phyloP scores from a whole-genome alignment of 2,797 vertebrate genomes.

The Danio kyathit region DNA sequence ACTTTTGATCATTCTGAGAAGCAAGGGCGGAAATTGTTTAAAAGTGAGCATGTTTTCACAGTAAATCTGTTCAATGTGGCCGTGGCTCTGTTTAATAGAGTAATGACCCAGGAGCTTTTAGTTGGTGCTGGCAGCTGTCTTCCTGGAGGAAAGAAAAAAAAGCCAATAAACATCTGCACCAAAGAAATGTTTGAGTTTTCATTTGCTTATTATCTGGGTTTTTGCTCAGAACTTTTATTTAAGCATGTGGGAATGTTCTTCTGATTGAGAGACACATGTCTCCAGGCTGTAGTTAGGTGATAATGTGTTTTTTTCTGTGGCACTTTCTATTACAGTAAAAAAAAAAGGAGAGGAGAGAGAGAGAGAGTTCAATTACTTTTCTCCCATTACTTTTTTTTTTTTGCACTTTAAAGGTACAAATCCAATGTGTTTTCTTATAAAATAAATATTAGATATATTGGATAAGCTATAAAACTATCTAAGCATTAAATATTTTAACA shows the following conservation, averaged over 20 bases:
- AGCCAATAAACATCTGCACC: conserved; percentile 65
- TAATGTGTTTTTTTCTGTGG: conserved; percentile 35
- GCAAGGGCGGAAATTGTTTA: conserved; percentile 66
- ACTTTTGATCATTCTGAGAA: conserved; percentile 73
- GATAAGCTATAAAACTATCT: background rate
- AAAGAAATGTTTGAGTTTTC: conserved; percentile 64
- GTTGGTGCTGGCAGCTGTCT: conserved; percentile 56
- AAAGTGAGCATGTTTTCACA: conserved; percentile 67
- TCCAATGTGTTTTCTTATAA: background rate
- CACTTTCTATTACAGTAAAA: background rate
- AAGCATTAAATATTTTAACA: background rate
- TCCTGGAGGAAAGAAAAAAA: conserved; percentile 43
- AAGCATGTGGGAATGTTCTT: conserved; percentile 27
- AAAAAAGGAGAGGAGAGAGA: background rate
- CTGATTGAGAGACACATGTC: conserved; percentile 16
- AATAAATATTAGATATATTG: background rate
- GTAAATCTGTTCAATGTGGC: conserved; percentile 70
- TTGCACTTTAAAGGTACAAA: background rate
- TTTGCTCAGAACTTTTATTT: conserved; percentile 43
- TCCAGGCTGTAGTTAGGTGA: conserved; percentile 20
- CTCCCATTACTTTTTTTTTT: background rate
- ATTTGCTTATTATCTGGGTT: conserved; percentile 60
- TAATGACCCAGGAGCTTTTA: conserved; percentile 66
- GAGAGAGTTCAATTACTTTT: too few species aligned
- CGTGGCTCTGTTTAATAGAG: conserved; percentile 62